Base-by-base conservation (phyloP, 1,140 invertebrate species). In the Macrosteles quadrilineatus region DNA sequence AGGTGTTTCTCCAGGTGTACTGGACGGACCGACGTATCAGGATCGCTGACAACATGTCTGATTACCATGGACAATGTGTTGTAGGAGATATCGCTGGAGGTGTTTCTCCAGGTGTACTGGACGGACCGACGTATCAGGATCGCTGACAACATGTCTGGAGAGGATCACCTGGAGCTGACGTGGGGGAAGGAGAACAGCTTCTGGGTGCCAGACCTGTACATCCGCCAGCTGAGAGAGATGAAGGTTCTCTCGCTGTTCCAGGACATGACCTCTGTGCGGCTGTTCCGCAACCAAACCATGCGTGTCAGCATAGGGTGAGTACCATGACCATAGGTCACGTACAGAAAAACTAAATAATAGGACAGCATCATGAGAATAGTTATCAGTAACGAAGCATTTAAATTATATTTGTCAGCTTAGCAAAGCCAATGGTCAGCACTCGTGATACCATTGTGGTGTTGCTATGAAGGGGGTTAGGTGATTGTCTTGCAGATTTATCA, bases 41-140 rank as follows among this genome's bases (percentile, higher is more conserved):
- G 30, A 78, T 83, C 11, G 77, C 81, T 1, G 75, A 77, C 6
- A 79, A 81, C 23, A 75, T 78, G n/a, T n/a, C n/a, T n/a, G n/a
- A n/a, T n/a, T n/a, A n/a, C n/a, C n/a, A n/a, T n/a, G n/a, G n/a
- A n/a, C n/a, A n/a, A n/a, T n/a, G n/a, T n/a, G n/a, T 73, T 74
- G 32, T 74, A 87, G 85, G 85, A 87, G 76, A 87, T 87, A 75
- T 85, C 85, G 3, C 75, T 87, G 67, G 85, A 86, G 74, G 82
- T 86, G 67, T 87, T 86, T 74, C 81, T 87, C 45, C 83, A 85
- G 81, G 84, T 85, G 14, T 85, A 85, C 75, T 87, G 85, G 85
- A 79, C 82, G 64, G 85, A 87, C 67, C 71, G 73, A 4, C 73
- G 85, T 31, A 79, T 87, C 36, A 79, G 81, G 30, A 78, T 83